Conservation (phyloP, 2,888 invertebrate genomes). For the Diploptera punctata region DNA sequence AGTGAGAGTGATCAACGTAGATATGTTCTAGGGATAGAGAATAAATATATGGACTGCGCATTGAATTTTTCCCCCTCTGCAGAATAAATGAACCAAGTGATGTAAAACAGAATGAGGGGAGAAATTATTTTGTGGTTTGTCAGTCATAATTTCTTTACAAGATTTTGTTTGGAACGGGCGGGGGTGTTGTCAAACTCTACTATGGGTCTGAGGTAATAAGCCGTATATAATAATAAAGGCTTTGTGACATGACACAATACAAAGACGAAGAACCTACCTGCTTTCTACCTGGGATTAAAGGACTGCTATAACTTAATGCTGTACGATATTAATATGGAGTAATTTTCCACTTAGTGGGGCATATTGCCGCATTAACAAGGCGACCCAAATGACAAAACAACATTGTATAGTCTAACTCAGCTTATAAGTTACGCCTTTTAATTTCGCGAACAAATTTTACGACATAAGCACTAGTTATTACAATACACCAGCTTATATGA, state of each 20-base stretch:
- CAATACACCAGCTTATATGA: too few species aligned
- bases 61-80: neutral
- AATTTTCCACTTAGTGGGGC: constrained; percentile 15
- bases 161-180: neutral
- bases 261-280: neutral
- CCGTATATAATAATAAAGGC: constrained; percentile 13
- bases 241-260: constrained; percentile 15
- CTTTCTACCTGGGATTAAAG: constrained; percentile 3
- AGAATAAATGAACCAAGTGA: neutral
- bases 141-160: constrained; percentile 5
- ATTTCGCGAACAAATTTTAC: neutral
- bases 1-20: too few species aligned
- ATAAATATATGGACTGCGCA: too few species aligned
- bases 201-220: constrained; percentile 13
- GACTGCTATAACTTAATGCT: neutral
- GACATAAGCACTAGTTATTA: too few species aligned
- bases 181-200: constrained; percentile 3
- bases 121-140: neutral
- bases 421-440: neutral
- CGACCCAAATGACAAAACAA: neutral
- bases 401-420: neutral
- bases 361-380: neutral
- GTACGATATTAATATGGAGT: constrained; percentile 1
- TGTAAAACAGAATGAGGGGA: neutral
- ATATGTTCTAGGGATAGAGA: too few species aligned